Base-by-base conservation (phyloP, 2,113 vertebrate genomes). In the Pantherophis guttatus region DNA sequence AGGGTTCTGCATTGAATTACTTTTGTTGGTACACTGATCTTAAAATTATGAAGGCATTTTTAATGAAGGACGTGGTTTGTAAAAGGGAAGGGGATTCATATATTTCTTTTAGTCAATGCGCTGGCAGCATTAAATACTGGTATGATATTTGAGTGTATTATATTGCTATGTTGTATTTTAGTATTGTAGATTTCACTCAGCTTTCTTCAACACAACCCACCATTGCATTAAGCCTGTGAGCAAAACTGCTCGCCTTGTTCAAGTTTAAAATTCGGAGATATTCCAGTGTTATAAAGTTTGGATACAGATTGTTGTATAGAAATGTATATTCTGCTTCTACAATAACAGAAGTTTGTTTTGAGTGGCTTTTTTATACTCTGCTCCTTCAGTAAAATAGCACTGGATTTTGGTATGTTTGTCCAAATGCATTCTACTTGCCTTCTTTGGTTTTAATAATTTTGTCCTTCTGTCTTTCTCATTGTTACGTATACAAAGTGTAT, bases 11-110 rank as follows among this genome's bases (percentile, higher is more conserved):
- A 93, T 92, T 86, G 95, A 96, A 95, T 95, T 97, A 97, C 93
- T 97, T 95, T 97, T 97, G 95, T 95, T 97, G 97, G 97, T 98
- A 97, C 97, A 95, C 95, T 95, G 96, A 94, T 96, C 95, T 96
- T 96, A 97, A 96, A 96, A 39, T 95, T 96, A 92, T 70, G 89
- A 97, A 97, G 97, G 96, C 94, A 95, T 97, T 98, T 95, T 92
- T 94, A 95, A 52, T 96, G 96, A 97, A 97, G 97, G 96, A 81
- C 90, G 88, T 95, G 93, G 75, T 52, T 87, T 92, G 92, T 86
- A 12, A 95, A 92, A 91, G 58, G 87, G 53, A 48, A 85, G 86
- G 90, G 93, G 92, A 29, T 91, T 92, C 50, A 92, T 48, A 92
- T 12, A 92, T 95, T 90, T 94, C 58, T 96, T 96, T 0, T 4